Evolutionary conservation across 2,888 invertebrate species (phyloP), one percentile per base, ranked within the genome.

Genomic region (Meandrusa payeni): DNA sequence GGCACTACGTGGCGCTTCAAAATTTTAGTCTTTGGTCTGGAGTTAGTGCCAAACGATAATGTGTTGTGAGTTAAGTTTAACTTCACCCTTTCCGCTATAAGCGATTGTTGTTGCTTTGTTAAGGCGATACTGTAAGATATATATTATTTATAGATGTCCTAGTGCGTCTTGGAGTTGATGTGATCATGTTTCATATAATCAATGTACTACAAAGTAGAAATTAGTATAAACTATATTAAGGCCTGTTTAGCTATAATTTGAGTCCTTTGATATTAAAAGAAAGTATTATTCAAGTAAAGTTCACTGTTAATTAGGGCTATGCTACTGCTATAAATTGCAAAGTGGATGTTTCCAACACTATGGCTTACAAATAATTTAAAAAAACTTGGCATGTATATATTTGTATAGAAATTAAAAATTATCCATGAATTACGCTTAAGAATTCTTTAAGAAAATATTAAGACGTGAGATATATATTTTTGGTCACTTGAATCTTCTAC

Each of bases 41-140:
- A 54, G 50, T 64, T 66, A 67, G 72, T 77, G 74, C 73, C 76
- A 78, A 78, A 64, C 64, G 61, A 67, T 64, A 67, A 73, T 61
- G 59, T 64, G 70, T 74, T 77, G 74, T 76, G 67, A 71, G 57
- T 57, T 59, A 41, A 52, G 54, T 59, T 56, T 62, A 64, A 64
- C 51, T 59, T 58, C 63, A 58, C 48, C 61, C 59, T 60, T 57
- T 70, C 74, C 73, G 78, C 78, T 76, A 46, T 57, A 74, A 76
- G 80, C 72, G 76, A 59, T 61, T 59, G 61, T 74, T 76, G 69
- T 71, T 73, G 64, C 61, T 50, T 64, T 66, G 65, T 54, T 72
- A 67, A 64, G n/a, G 62, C 52, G 49, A 60, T 63, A 59, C 55
- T 56, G 51, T 52, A 59, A 52, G 47, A 40, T 63, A 48, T 71